A percentile compares a stretch with the other conserved stretches of the same genome.
Conservation (phyloP, 2,888 invertebrate genomes). For the Scotopteryx bipunctaria region DNA sequence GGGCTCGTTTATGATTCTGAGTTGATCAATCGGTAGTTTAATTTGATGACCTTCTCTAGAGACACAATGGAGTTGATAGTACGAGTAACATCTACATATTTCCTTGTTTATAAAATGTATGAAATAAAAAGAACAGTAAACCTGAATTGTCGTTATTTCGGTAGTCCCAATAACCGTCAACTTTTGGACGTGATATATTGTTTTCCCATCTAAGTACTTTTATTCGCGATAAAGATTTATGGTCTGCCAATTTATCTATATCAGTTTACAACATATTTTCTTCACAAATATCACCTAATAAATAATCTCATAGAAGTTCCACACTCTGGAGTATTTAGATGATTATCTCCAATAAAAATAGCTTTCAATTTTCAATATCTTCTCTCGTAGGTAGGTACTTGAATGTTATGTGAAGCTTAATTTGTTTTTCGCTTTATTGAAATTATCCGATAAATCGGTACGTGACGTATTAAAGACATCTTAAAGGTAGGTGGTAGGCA, state of each 20-base stretch:
- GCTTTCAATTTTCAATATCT: constrained; percentile 17
- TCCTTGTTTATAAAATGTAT: too few species aligned
- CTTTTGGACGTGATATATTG: background rate
- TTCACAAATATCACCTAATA: constrained; percentile 7
- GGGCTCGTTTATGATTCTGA: too few species aligned
- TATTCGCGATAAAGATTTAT: background rate
- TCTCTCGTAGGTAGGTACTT: background rate
- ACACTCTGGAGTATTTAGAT: constrained; percentile 12
- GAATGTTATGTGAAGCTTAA: constrained; percentile 18
- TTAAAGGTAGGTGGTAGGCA: background rate
- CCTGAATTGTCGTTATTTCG: too few species aligned
- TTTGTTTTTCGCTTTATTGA: constrained; percentile 10
- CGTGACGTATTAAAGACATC: constrained; percentile 24
- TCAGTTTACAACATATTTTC: constrained; percentile 15
- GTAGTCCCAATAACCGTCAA: background rate
- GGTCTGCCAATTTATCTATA: constrained; percentile 9
- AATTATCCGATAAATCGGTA: constrained; percentile 30
- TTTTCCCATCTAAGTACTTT: background rate
- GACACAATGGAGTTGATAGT: too few species aligned
- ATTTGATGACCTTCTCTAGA: too few species aligned
- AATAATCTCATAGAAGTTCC: constrained; percentile 3
- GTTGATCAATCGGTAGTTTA: too few species aligned
- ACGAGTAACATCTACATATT: too few species aligned
- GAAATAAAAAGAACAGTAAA: too few species aligned
- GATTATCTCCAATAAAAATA: constrained; percentile 21